Conservation (phyloP, 2,797 vertebrate genomes). For the Hypotaenidia philippensis region DNA sequence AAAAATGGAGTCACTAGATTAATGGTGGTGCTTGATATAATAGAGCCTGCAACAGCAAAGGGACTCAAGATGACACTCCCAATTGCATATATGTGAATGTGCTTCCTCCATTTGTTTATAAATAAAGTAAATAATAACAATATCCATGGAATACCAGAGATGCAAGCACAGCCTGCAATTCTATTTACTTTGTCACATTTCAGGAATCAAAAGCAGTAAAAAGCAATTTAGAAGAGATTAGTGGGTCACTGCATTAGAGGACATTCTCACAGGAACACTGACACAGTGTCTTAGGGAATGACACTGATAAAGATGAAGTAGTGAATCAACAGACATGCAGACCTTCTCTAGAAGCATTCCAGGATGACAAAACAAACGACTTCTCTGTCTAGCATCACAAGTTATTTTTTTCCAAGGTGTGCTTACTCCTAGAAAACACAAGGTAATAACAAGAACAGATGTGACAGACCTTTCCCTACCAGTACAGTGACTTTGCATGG, state of each 20-base stretch:
- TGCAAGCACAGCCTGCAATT: constrained; percentile 32
- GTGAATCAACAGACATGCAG: background rate
- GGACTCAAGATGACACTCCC: background rate
- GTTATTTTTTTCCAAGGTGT: background rate
- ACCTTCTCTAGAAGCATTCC: background rate
- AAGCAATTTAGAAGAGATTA: constrained; percentile 71
- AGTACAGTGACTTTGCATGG: background rate
- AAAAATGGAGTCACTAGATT: background rate
- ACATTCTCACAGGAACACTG: constrained; percentile 28
- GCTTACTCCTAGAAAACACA: background rate
- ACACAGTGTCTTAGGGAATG: background rate
- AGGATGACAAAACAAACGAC: background rate
- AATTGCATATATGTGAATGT: background rate
- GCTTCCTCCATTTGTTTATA: constrained; percentile 17
- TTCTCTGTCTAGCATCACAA: background rate
- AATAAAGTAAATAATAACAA: constrained; percentile 41
- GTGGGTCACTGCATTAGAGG: constrained; percentile 41
- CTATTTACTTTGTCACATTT: constrained; percentile 66
- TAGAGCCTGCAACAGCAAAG: background rate
- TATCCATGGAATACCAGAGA: background rate
- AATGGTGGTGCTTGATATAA: background rate
- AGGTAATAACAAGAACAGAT: background rate
- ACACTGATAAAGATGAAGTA: constrained; percentile 20
- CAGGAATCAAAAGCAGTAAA: constrained; percentile 55
- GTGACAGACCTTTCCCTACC: background rate